phyloP scores from a whole-genome alignment of 64 coral and sea anemone genomes.

The Montipora efflorescens region DNA sequence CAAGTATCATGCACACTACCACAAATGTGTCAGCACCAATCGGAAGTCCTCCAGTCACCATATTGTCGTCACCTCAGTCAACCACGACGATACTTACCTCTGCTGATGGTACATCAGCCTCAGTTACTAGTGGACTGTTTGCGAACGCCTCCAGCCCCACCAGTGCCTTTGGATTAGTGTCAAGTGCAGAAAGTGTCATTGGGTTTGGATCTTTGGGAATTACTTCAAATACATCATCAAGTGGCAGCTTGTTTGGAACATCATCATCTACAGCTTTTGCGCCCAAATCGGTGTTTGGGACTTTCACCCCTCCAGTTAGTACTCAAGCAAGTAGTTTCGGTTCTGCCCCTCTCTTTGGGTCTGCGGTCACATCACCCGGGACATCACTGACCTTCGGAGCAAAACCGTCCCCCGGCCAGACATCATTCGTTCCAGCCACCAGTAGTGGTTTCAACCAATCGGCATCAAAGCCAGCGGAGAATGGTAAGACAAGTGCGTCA shows the following conservation, averaged over 20 bases:
- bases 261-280: slow-evolving; percentile 5
- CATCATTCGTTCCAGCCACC: slow-evolving; percentile 31
- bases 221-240: neutral
- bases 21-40: neutral
- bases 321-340: slow-evolving; percentile 39
- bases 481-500: neutral
- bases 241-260: slow-evolving; percentile 16
- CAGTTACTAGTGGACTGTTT: slow-evolving; percentile 20
- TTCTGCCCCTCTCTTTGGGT: neutral
- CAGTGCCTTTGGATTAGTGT: slow-evolving; percentile 25
- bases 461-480: slow-evolving; percentile 30
- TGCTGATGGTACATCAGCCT: neutral
- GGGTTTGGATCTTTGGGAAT: neutral
- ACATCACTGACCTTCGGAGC: slow-evolving; percentile 11
- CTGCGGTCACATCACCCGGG: neutral
- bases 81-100: neutral
- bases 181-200: neutral
- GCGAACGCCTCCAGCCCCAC: neutral
- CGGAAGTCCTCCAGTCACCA: neutral
- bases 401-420: slow-evolving; percentile 35
- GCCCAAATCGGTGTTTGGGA: neutral
- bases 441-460: slow-evolving; percentile 16
- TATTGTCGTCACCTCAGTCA: neutral
- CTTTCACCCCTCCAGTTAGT: slow-evolving; percentile 2
- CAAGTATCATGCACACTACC: neutral